Percentiles rank a stretch among this genome's conserved stretches.
These are phyloP conservation scores for Eristalis tenax DNA, from an alignment of 2,888 invertebrate species.

Conservation along the genomic window DNA sequence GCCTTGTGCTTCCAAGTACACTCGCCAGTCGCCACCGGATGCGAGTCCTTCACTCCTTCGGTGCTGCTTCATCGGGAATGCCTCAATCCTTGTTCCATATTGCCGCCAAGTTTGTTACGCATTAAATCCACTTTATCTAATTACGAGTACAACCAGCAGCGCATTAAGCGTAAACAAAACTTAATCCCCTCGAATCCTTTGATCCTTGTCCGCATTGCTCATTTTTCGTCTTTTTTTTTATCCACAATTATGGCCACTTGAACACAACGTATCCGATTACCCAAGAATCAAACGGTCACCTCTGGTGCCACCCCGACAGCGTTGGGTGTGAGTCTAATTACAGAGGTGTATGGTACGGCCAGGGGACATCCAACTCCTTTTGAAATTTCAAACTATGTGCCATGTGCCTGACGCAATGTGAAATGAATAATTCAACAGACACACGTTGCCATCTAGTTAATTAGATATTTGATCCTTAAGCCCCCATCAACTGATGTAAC, in stretches of 20 bases:
- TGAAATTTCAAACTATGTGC: background rate
- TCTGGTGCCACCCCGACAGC: background rate
- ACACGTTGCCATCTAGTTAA: conserved; percentile 49
- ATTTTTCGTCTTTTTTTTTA: background rate
- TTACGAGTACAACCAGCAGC: background rate
- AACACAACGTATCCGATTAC: background rate
- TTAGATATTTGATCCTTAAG: conserved; percentile 60
- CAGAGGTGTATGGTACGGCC: background rate
- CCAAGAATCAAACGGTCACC: background rate
- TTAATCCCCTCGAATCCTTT: background rate
- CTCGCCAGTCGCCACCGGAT: too few relatives aligned
- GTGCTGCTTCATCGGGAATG: too few relatives aligned
- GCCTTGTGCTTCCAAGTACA: too few relatives aligned
- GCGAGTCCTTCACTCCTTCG: too few relatives aligned
- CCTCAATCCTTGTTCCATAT: background rate
- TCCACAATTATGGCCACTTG: background rate
- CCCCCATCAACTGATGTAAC: conserved; percentile 39
- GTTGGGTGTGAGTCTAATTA: background rate
- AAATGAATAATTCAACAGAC: conserved; percentile 43
- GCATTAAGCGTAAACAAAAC: background rate
- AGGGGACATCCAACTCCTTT: background rate
- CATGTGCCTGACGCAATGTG: conserved; percentile 20
- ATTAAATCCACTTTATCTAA: background rate
- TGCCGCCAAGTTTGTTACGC: background rate
- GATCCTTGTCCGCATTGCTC: background rate